Percentiles rank a stretch among this genome's conserved stretches.
phyloP scores from a whole-genome alignment of 2,888 invertebrate genomes.

The Stenichneumon culpator region DNA sequence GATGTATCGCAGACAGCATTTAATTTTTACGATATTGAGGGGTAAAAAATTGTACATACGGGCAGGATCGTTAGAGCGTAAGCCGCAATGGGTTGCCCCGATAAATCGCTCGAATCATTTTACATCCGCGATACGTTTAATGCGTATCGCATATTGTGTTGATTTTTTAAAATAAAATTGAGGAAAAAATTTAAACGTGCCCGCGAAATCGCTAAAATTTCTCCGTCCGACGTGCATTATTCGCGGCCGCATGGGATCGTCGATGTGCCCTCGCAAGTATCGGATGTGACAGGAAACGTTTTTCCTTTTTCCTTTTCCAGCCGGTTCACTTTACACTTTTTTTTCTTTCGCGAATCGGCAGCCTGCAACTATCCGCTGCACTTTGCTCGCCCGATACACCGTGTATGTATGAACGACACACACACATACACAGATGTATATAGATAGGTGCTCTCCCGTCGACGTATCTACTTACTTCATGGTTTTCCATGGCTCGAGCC shows the following conservation, averaged over 20 bases:
- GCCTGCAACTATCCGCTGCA: slow-evolving; percentile 27
- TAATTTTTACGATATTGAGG: too few species aligned
- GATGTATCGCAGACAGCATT: too few species aligned
- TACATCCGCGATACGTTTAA: not conserved
- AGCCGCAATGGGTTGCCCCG: too few species aligned
- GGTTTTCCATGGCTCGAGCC: slow-evolving; percentile 74
- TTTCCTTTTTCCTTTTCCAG: slow-evolving; percentile 27
- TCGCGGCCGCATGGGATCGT: not conserved
- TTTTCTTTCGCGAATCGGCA: slow-evolving; percentile 32
- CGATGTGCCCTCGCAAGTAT: slow-evolving; percentile 13
- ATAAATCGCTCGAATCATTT: slow-evolving; percentile 2
- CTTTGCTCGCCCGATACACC: slow-evolving; percentile 39
- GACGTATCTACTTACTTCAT: slow-evolving; percentile 74
- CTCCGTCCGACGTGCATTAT: slow-evolving; percentile 25
- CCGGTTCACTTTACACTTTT: not conserved
- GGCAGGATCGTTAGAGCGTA: too few species aligned
- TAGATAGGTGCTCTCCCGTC: slow-evolving; percentile 58
- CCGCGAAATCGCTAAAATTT: slow-evolving; percentile 13
- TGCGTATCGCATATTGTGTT: not conserved
- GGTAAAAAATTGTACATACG: too few species aligned
- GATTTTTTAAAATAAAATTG: not conserved
- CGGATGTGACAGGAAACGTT: slow-evolving; percentile 13
- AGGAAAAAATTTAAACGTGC: not conserved
- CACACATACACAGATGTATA: slow-evolving; percentile 40
- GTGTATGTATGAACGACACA: slow-evolving; percentile 11